A percentile compares a stretch with the other conserved stretches of the same genome.
These are phyloP conservation scores for Hemiscyllium ocellatum DNA, from an alignment of 2,113 vertebrate genomes.

Conservation along the genomic window DNA sequence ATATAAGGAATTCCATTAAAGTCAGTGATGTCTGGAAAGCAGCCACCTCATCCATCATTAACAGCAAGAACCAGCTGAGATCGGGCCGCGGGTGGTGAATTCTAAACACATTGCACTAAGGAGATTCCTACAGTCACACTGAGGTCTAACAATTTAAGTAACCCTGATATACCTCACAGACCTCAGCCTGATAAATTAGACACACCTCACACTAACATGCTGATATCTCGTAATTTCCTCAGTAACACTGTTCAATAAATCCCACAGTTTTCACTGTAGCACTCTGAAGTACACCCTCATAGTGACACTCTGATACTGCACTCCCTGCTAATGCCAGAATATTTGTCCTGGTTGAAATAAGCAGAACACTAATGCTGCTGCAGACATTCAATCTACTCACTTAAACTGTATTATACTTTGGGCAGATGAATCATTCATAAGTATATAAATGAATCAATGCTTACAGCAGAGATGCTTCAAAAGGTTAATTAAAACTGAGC, in stretches of 20 bases:
- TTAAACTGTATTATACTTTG: background rate
- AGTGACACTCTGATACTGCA: background rate
- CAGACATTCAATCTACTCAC: background rate
- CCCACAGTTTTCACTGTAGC: background rate
- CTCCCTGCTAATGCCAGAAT: background rate
- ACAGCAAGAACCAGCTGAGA: constrained; percentile 2
- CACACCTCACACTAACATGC: background rate
- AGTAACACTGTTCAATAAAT: background rate
- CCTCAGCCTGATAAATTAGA: no score
- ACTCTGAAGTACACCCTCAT: background rate
- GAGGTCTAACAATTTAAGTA: background rate
- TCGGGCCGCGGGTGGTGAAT: constrained; percentile 1
- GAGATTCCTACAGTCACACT: background rate
- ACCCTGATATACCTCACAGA: background rate
- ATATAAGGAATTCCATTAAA: constrained; percentile 25
- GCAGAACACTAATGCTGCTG: background rate
- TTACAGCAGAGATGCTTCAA: background rate
- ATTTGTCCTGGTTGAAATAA: background rate
- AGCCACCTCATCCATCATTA: constrained; percentile 23
- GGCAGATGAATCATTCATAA: constrained; percentile 4
- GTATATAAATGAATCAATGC: background rate
- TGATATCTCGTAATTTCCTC: background rate
- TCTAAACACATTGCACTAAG: background rate
- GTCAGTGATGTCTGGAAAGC: constrained; percentile 15
- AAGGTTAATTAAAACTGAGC: constrained; percentile 15